Conservation (phyloP, 2,113 vertebrate genomes). For the Condylura cristata region DNA sequence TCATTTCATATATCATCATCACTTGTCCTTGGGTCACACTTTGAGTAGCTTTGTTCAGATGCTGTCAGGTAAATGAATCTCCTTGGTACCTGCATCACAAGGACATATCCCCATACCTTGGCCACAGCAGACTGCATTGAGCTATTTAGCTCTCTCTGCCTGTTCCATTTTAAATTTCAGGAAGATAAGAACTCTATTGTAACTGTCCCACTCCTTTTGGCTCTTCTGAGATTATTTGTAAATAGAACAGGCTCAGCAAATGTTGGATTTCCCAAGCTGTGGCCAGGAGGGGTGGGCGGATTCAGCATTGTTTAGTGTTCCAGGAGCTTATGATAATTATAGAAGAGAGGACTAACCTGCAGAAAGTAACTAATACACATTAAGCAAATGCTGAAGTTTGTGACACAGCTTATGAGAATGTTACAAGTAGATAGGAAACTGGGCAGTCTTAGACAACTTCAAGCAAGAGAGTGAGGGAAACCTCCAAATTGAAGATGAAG, state of each 20-base stretch:
- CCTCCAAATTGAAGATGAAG: not conserved
- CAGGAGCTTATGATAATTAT: not conserved
- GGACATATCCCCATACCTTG: not conserved
- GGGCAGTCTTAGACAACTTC: not conserved
- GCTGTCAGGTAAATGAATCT: not conserved
- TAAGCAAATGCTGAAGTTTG: not conserved
- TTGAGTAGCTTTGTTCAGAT: slow-evolving; percentile 20
- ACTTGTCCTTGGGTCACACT: not conserved
- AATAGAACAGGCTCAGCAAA: not conserved
- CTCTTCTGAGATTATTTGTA: not conserved
- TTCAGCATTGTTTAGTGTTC: not conserved
- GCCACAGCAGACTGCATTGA: not conserved
- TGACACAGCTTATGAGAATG: not conserved
- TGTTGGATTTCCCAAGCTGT: not conserved
- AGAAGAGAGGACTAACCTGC: not conserved
- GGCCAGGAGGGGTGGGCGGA: not conserved
- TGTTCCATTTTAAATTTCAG: not conserved
- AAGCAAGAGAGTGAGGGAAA: not conserved
- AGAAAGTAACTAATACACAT: not conserved
- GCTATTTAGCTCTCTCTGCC: not conserved
- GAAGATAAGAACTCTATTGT: not conserved
- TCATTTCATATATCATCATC: not conserved
- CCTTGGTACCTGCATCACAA: not conserved
- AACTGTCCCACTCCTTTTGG: not conserved
- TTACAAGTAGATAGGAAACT: not conserved